Conservation (phyloP, 2,797 vertebrate genomes). For the Sus cebifrons region DNA sequence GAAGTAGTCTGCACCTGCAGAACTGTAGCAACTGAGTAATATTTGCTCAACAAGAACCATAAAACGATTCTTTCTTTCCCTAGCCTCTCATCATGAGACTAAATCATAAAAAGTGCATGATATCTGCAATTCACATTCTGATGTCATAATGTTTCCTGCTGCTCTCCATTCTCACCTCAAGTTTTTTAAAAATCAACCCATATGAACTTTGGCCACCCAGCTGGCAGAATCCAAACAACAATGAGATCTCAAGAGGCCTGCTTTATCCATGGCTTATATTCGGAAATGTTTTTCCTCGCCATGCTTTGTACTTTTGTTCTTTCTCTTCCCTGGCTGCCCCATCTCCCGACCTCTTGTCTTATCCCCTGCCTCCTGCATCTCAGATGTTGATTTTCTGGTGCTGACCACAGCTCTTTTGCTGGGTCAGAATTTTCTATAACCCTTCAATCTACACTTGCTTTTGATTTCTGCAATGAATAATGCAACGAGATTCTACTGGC, state of each 20-base stretch:
- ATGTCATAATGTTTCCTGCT: neutral
- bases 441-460: neutral
- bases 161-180: neutral
- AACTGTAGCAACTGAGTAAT: neutral
- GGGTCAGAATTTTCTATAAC: accelerated
- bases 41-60: neutral
- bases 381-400: neutral
- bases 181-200: neutral
- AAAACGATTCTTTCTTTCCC: neutral
- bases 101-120: neutral
- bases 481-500: neutral
- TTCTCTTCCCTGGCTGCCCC: neutral
- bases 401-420: neutral
- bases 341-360: neutral
- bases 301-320: neutral
- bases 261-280: neutral
- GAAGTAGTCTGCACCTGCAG: neutral
- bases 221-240: neutral
- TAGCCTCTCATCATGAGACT: neutral
- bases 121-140: neutral
- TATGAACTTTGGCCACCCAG: neutral
- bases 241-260: neutral
- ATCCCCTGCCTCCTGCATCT: neutral
- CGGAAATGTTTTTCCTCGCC: no score
- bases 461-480: neutral